Conservation (phyloP, 2,113 vertebrate species). For the Fulmarus glacialis region DNA sequence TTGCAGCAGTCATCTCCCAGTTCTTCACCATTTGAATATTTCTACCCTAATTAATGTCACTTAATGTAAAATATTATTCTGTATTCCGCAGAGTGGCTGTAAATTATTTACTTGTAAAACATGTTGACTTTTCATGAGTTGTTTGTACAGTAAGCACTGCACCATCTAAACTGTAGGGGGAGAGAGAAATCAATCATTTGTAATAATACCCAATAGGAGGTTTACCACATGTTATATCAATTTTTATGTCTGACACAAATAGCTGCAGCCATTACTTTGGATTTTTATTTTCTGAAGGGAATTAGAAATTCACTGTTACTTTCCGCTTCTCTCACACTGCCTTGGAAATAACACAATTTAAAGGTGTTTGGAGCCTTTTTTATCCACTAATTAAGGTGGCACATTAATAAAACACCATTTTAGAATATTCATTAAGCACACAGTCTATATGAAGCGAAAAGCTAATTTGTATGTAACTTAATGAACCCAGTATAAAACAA, state of each 20-base stretch:
- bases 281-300: slow-evolving; percentile 72
- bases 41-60: slow-evolving; percentile 74
- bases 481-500: not conserved
- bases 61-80: slow-evolving; percentile 66
- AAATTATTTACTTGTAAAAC: slow-evolving; percentile 75
- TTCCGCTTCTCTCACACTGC: slow-evolving; percentile 43
- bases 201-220: slow-evolving; percentile 74
- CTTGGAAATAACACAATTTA: slow-evolving; percentile 24
- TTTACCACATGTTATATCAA: slow-evolving; percentile 73
- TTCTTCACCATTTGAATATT: slow-evolving; percentile 63
- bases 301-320: slow-evolving; percentile 56
- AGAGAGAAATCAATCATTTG: slow-evolving; percentile 66
- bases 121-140: slow-evolving; percentile 73
- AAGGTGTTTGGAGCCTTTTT: slow-evolving; percentile 29
- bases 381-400: slow-evolving; percentile 22
- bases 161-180: slow-evolving; percentile 50
- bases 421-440: slow-evolving; percentile 36
- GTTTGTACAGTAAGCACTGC: slow-evolving; percentile 70
- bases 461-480: slow-evolving; percentile 7
- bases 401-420: slow-evolving; percentile 48
- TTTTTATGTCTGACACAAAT: slow-evolving; percentile 71
- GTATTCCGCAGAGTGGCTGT: slow-evolving; percentile 39
- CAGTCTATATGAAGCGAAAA: not conserved
- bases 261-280: slow-evolving; percentile 69
- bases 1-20: slow-evolving; percentile 19